A percentile compares a stretch with the other conserved stretches of the same genome.
Evolutionary conservation across 2,113 vertebrate genomes (phyloP).

Genomic region (Sitta europaea): DNA sequence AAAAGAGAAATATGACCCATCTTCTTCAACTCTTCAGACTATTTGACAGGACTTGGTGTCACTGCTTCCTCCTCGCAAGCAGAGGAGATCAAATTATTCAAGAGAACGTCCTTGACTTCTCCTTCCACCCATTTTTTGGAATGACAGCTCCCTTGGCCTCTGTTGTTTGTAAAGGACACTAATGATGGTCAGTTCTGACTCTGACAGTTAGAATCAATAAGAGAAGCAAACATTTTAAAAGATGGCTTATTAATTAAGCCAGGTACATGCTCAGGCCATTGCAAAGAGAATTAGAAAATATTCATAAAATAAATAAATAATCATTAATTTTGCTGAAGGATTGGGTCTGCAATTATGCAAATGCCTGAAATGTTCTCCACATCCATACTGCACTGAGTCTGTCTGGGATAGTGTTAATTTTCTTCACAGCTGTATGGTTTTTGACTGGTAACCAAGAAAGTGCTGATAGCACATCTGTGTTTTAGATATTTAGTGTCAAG

Average conservation of each 20-base stretch:
- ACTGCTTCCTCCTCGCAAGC: background rate
- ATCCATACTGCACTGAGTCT: background rate
- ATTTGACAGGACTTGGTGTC: background rate
- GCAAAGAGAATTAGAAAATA: background rate
- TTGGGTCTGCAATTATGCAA: background rate
- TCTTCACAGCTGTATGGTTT: background rate
- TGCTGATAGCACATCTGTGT: rapidly evolving
- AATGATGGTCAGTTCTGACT: background rate
- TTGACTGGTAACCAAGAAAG: background rate
- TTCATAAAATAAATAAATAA: background rate
- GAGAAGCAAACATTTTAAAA: background rate
- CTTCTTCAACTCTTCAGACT: background rate
- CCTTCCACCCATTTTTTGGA: background rate
- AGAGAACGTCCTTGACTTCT: background rate
- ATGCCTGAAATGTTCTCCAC: background rate
- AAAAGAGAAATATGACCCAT: background rate
- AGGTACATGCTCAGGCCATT: background rate
- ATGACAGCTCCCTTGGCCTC: background rate
- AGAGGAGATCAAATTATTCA: background rate
- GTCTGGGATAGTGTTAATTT: background rate
- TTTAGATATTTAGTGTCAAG: background rate
- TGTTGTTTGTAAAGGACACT: background rate
- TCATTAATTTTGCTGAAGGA: background rate
- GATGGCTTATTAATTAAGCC: background rate
- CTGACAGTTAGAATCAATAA: background rate